Conservation (phyloP, 2,113 vertebrate genomes). For the Brachyhypopomus gauderio region DNA sequence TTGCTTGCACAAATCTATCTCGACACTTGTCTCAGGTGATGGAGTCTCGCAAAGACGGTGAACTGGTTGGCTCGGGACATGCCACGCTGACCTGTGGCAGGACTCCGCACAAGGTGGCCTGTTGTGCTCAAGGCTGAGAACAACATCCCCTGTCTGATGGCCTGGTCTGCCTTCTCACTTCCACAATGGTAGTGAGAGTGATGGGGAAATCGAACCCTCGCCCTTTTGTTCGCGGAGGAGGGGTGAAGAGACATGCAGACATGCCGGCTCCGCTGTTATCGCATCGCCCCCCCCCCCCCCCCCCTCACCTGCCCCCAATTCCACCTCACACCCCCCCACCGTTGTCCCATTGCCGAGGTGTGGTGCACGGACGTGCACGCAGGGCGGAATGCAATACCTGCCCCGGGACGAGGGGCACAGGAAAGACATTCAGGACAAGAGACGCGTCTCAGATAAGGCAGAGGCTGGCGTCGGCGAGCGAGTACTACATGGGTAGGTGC, state of each 20-base stretch:
- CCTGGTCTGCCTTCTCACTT: slow-evolving; percentile 62
- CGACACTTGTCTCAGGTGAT: slow-evolving; percentile 52
- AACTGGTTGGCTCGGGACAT: slow-evolving; percentile 60
- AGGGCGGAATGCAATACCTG: slow-evolving; percentile 68
- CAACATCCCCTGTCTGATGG: slow-evolving; percentile 64
- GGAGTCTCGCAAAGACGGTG: slow-evolving; percentile 25
- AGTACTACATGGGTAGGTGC: slow-evolving; percentile 40
- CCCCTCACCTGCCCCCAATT: too few relatives aligned
- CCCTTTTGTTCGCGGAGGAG: slow-evolving; percentile 73
- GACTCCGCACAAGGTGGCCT: slow-evolving; percentile 69
- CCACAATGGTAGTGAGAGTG: slow-evolving; percentile 72
- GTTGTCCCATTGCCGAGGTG: slow-evolving; percentile 46
- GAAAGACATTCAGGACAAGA: slow-evolving; percentile 53
- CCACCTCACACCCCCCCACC: slow-evolving; percentile 44
- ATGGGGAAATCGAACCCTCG: slow-evolving; percentile 80
- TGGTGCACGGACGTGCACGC: slow-evolving; percentile 50
- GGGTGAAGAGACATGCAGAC: slow-evolving; percentile 76
- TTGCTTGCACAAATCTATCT: slow-evolving; percentile 68
- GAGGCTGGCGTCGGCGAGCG: slow-evolving; percentile 43
- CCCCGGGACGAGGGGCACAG: slow-evolving; percentile 42
- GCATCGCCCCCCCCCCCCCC: slow-evolving; percentile 62
- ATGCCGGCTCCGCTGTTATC: slow-evolving; percentile 82
- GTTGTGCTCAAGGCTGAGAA: slow-evolving; percentile 62
- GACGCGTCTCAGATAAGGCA: slow-evolving; percentile 55
- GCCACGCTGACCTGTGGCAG: slow-evolving; percentile 59